Base-by-base conservation (phyloP, 2,888 invertebrate genomes). In the Trilocha varians region DNA sequence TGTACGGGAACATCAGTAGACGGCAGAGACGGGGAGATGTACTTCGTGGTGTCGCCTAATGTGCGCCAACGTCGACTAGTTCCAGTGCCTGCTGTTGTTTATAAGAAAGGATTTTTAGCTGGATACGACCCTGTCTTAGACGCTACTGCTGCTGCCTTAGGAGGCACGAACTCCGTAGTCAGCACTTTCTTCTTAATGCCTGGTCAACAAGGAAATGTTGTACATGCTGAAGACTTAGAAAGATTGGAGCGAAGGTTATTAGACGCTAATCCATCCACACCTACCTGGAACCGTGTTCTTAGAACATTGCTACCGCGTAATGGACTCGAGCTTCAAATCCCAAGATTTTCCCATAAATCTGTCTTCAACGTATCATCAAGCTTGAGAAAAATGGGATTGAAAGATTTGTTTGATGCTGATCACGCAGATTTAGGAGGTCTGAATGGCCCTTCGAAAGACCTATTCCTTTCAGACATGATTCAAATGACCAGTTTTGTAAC, bases 111-210 rank as follows among this genome's bases (percentile, higher is more conserved):
- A 6, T 94, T 96, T 53, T 78, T 93, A 16, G 95, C 95, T 1
- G 95, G 95, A 8, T 96, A 95, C 63, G 95, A 96, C 55, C 92
- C 94, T 0, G 90, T 90, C 32, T 72, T 96, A 32, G 96, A 96
- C 61, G 95, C 94, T 0, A 96, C 96, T 0, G 92, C 92, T 1
- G 91, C 93, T 3, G 91, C 94, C 6, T 79, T 96, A 39, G 94
- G 94, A 8, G 88, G 88, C 18, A 87, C 88, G 17, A 89, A 91
- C 47, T 90, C 92, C 39, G 86, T 91, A 0, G 88, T 95, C 0
- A 94, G 94, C 59, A 92, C 93, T 1, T 88, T 96, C 34, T 91
- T 95, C 52, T 87, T 95, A 0, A 91, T 96, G 86, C 95, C 96
- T 0, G 95, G 95, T 0, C 94, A 94, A 64, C 94, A 94, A 74